Evolutionary conservation across 2,888 invertebrate genomes (phyloP), one percentile per base, ranked within the genome.

Genomic region (Andrena trimmerana): DNA sequence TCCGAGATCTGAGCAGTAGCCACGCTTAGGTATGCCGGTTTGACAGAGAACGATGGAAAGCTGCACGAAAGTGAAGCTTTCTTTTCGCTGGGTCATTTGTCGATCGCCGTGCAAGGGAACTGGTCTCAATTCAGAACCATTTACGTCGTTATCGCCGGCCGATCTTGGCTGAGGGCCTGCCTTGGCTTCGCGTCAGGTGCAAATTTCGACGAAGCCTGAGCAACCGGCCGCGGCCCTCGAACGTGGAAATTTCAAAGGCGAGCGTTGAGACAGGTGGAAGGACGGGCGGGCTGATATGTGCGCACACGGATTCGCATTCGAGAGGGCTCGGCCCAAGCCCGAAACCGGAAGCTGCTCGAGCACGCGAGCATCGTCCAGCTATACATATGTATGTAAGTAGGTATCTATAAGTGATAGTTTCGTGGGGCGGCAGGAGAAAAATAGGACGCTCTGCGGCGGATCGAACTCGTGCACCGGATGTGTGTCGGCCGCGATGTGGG

Each of bases 341-440:
- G 88, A 88, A 91, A 90, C 92, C 92, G 92, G 91, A 92, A 91
- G 89, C 89, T 84, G 84, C 67, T 76, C 73, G 89, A 89, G 87
- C 90, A 92, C 90, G 89, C 91, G 88, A 89, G 82, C 88, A 83
- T 65, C 85, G 70, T 3, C 5, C 8, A 0, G 24, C 20, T 54
- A 42, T 42, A 16, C 42, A 42, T 16, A 42, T 1, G 13, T 13
- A 16, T 5, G 42, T 0, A 42, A 42, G 42, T 16, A 16, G 42
- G 42, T 16, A 42, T 16, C 16, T 16, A 16, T 42, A 13, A 13
- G 42, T 16, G 42, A 16, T 42, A 16, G 16, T 16, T 42, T 42
- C 1, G 42, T 42, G 42, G 42, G 0, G 42, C 13, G 42, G 13
- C 42, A 1, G 42, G 42, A 16, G 42, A 42, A 42, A 42, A 42